phyloP scores from a whole-genome alignment of 2,888 invertebrate genomes.

The Nymphalis polychloros region DNA sequence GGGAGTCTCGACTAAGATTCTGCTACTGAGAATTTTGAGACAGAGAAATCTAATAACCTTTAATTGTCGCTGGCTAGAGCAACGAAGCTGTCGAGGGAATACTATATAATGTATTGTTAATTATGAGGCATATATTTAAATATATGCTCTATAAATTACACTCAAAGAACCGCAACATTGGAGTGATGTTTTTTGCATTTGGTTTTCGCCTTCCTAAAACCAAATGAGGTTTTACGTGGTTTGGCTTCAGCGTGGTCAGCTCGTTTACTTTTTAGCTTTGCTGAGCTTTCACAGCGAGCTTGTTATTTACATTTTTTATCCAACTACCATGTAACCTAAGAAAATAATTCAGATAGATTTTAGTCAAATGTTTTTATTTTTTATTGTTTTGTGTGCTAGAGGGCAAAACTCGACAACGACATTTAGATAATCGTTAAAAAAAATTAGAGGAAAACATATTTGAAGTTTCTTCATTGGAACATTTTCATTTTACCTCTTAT shows the following conservation, averaged over 20 bases:
- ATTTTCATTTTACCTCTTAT: too few species aligned
- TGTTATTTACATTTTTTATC: constrained; percentile 3
- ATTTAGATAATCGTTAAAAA: too few species aligned
- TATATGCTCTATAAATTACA: background rate
- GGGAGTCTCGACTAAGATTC: too few species aligned
- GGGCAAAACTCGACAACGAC: too few species aligned
- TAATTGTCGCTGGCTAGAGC: too few species aligned
- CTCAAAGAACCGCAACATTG: constrained; percentile 3
- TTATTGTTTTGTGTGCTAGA: background rate
- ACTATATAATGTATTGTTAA: background rate
- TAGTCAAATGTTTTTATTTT: background rate
- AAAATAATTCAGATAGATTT: background rate
- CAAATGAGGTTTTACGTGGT: background rate
- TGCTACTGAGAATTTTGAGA: too few species aligned
- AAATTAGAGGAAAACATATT: too few species aligned
- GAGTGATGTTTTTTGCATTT: constrained; percentile 5
- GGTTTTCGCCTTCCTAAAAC: constrained; percentile 3
- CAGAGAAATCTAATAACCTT: too few species aligned
- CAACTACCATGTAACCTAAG: background rate
- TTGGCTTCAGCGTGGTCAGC: background rate
- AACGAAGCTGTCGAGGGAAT: too few species aligned
- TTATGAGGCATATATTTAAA: background rate
- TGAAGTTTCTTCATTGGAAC: too few species aligned
- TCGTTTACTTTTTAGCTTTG: constrained; percentile 12
- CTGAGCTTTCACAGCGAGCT: background rate